Evolutionary conservation across 2,113 vertebrate genomes (phyloP), one percentile per base, ranked within the genome.

Genomic region (Cariama cristata): DNA sequence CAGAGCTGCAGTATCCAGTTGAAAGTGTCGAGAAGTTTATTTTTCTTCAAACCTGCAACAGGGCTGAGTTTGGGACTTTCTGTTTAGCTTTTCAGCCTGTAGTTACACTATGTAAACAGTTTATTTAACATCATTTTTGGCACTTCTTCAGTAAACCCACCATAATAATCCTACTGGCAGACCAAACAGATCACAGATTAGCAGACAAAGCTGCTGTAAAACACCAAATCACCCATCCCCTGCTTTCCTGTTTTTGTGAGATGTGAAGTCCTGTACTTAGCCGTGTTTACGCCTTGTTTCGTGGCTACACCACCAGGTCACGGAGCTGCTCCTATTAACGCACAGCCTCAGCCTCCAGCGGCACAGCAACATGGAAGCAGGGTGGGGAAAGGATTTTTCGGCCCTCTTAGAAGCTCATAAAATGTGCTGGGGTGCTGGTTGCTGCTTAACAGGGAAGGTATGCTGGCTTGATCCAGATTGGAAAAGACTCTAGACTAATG

Each of bases 121-220:
- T 98, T 99, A 98, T 95, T 98, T 98, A 98, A 99, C 97, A 97
- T 97, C 97, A 91, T 98, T 98, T 98, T 98, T 98, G 98, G 98
- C 98, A 97, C 96, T 96, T 96, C 93, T 98, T 98, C 98, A 98
- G 98, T 98, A 98, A 99, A 98, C 96, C 97, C 97, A 98, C 98
- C 98, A 94, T 91, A 98, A 98, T 98, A 98, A 98, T 98, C 98
- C 98, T 98, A 96, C 98, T 98, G 98, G 98, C 98, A 98, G 98
- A 98, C 98, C 98, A 98, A 98, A 98, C 98, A 98, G 98, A 98
- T 97, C 93, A 81, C 98, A 98, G 98, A 98, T 98, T 98, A 97
- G 96, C 96, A 97, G 98, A 97, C 98, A 97, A 93, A 95, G 93
- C 97, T 83, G 96, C 97, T 98, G 97, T 97, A 95, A 98, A 98